phyloP scores from a whole-genome alignment of 2,113 vertebrate species.

The Psilopsiagon aymara region DNA sequence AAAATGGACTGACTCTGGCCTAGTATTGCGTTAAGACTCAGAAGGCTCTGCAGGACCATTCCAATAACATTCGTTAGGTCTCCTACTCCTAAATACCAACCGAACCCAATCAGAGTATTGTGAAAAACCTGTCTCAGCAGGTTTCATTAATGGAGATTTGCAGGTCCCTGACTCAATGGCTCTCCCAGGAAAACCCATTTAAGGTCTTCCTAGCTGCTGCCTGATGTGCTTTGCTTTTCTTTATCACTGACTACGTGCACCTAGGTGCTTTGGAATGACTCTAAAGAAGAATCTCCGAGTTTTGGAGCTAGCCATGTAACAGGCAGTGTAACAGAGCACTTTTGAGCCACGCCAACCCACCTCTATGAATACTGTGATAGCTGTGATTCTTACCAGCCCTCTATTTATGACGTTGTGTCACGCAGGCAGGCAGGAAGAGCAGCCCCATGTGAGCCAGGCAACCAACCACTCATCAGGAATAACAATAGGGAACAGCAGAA shows the following conservation, averaged over 20 bases:
- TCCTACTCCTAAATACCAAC: neutral
- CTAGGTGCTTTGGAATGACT: neutral
- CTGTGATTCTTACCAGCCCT: neutral
- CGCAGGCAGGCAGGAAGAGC: neutral
- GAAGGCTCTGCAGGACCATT: neutral
- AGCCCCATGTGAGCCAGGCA: neutral
- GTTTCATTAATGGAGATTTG: neutral
- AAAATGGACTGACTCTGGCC: neutral
- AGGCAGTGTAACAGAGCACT: neutral
- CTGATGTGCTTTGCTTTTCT: neutral
- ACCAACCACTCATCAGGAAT: conserved; percentile 5
- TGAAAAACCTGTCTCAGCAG: neutral
- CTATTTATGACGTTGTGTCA: neutral
- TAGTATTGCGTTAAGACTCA: neutral
- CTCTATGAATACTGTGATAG: neutral
- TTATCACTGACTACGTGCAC: neutral
- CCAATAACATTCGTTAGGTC: neutral
- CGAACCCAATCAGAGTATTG: neutral
- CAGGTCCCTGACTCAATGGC: neutral
- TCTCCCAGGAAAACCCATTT: neutral
- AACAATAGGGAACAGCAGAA: neutral
- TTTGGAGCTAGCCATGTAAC: neutral
- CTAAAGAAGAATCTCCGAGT: neutral
- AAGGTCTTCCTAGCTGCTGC: neutral
- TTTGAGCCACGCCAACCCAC: neutral